Conservation (phyloP, 1,140 invertebrate genomes). For the Pristionchus pacificus region DNA sequence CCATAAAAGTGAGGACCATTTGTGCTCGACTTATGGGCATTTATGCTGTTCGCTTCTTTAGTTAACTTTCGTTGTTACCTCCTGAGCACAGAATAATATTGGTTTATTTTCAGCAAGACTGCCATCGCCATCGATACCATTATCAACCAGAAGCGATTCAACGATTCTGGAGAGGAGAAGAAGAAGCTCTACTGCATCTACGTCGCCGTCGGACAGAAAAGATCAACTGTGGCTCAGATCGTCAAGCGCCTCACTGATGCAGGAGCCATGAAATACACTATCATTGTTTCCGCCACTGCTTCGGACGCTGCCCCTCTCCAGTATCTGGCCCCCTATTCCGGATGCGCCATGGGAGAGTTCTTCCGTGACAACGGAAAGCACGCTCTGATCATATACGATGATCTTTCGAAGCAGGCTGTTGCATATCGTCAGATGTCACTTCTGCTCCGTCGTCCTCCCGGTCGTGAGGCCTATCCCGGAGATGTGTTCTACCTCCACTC, state of each 20-base stretch:
- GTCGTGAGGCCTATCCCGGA: slow-evolving; percentile 99
- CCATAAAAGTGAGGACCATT: too few relatives aligned
- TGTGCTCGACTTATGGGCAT: too few relatives aligned
- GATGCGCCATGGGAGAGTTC: slow-evolving; percentile 99
- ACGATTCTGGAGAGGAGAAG: slow-evolving; percentile 89
- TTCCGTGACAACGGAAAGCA: slow-evolving; percentile 99
- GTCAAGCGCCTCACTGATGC: slow-evolving; percentile 89
- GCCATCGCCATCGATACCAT: slow-evolving; percentile 99
- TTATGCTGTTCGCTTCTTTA: too few relatives aligned
- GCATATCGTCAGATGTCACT: slow-evolving; percentile 99
- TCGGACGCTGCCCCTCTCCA: slow-evolving; percentile 98
- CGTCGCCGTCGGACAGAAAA: slow-evolving; percentile 98
- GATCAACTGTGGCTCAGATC: slow-evolving; percentile 98
- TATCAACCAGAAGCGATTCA: slow-evolving; percentile 99
- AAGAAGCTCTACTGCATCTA: slow-evolving; percentile 99
- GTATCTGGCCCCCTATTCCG: slow-evolving; percentile 97
- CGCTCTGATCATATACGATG: slow-evolving; percentile 98
- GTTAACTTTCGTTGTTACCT: too few relatives aligned
- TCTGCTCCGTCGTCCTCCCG: slow-evolving; percentile 94
- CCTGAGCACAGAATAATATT: too few relatives aligned
- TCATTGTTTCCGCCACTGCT: slow-evolving; percentile 96
- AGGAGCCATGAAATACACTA: slow-evolving; percentile 94
- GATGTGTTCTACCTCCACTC: slow-evolving; percentile 98
- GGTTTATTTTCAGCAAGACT: slow-evolving; percentile 75
- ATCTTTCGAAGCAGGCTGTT: slow-evolving; percentile 99